Percentiles rank a stretch among this genome's conserved stretches.
Evolutionary conservation across 1,140 invertebrate genomes (phyloP).

Genomic region (Zophobas morio): DNA sequence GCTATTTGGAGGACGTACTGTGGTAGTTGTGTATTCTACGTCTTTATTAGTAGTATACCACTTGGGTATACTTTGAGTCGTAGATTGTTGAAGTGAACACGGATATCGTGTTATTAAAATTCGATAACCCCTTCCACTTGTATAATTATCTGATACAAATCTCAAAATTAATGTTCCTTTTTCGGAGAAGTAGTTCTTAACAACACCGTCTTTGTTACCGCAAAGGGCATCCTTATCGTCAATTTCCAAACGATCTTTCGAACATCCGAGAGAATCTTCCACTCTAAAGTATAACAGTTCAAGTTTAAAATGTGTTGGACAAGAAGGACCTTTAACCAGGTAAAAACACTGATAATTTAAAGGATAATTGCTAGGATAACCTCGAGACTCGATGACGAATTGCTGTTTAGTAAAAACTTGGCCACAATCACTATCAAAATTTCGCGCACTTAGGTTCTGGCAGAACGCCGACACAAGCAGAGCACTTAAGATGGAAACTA

Average conservation of each 20-base stretch:
- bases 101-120: conserved; percentile 70
- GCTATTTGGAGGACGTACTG: neutral
- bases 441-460: conserved; percentile 30
- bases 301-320: conserved; percentile 71
- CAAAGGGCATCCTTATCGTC: conserved; percentile 68
- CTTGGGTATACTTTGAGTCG: conserved; percentile 45
- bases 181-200: conserved; percentile 68
- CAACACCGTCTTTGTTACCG: conserved; percentile 66
- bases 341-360: conserved; percentile 69
- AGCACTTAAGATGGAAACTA: neutral
- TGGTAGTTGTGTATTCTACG: conserved; percentile 45
- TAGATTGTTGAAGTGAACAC: conserved; percentile 52
- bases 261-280: conserved; percentile 68
- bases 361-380: conserved; percentile 71
- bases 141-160: conserved; percentile 55
- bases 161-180: conserved; percentile 65
- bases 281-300: conserved; percentile 73
- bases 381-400: conserved; percentile 68
- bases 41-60: conserved; percentile 49
- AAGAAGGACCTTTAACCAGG: conserved; percentile 69
- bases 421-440: conserved; percentile 55
- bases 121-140: conserved; percentile 68
- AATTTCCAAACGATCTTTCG: conserved; percentile 69
- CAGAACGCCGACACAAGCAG: neutral
- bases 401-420: conserved; percentile 59